Evolutionary conservation across 92 coral and sea anemone species (phyloP).

Genomic region (Pocillopora meandrina): DNA sequence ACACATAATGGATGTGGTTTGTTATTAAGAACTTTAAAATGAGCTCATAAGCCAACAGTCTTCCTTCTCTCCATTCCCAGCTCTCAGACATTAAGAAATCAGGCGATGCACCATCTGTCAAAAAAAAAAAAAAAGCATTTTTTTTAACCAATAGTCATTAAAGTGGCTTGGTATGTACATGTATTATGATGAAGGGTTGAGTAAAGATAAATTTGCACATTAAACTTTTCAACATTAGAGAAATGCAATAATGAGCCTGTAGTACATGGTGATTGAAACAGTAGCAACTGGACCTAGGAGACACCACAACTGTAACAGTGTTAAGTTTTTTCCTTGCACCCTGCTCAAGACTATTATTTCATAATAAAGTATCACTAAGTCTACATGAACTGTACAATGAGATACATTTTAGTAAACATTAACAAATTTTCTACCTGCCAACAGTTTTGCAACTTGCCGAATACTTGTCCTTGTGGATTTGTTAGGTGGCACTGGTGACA

Average conservation of each 20-base stretch:
- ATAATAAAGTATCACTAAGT: no score
- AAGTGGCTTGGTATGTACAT: background rate
- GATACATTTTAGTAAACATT: background rate
- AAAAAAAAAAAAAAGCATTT: background rate
- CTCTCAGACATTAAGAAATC: constrained; percentile 77
- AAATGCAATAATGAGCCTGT: no score
- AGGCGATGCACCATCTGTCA: constrained; percentile 31
- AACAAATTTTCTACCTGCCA: constrained; percentile 52
- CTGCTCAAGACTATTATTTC: no score
- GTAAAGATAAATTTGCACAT: no score
- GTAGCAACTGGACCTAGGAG: no score
- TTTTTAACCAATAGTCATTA: background rate
- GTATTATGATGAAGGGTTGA: no score
- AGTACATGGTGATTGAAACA: no score
- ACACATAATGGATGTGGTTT: constrained; percentile 95
- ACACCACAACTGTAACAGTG: no score
- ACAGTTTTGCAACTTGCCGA: constrained; percentile 64
- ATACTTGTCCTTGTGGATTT: constrained; percentile 79
- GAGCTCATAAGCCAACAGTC: constrained; percentile 93
- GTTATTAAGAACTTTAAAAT: constrained; percentile 90
- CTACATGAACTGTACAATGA: background rate
- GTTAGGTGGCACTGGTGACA: constrained; percentile 37
- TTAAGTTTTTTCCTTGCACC: no score
- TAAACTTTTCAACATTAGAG: no score
- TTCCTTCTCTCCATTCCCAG: constrained; percentile 99